Percentiles rank a stretch among this genome's conserved stretches.
These are phyloP conservation scores for Sebastes kiyomatsui DNA, from an alignment of 2,797 vertebrate genomes.

Conservation along the genomic window DNA sequence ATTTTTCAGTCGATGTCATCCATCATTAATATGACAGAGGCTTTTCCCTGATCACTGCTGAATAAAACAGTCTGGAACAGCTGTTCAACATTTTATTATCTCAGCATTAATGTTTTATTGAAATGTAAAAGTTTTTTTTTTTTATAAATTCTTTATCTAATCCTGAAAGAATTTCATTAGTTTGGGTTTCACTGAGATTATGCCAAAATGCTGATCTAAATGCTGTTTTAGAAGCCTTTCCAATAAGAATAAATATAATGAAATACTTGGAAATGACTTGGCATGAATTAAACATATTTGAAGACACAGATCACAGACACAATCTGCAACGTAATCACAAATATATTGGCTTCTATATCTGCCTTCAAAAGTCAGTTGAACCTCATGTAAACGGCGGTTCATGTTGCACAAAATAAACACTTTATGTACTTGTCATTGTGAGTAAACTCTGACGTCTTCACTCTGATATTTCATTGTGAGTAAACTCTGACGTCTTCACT, in stretches of 20 bases:
- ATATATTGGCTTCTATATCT: not conserved
- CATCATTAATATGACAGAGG: not conserved
- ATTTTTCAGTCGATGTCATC: not conserved
- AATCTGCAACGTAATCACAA: not conserved
- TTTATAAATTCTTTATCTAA: not conserved
- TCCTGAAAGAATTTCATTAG: constrained; percentile 24
- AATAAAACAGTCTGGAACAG: not conserved
- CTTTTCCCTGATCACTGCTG: not conserved
- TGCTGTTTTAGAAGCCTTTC: not conserved
- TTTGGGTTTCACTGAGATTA: not conserved
- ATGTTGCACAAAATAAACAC: not conserved
- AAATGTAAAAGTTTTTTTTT: not conserved
- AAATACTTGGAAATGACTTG: not conserved
- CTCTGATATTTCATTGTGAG: not conserved
- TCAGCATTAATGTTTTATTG: not conserved
- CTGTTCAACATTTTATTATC: not conserved
- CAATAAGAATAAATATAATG: not conserved
- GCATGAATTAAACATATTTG: not conserved
- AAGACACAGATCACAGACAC: not conserved
- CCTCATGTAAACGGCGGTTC: not conserved
- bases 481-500: not conserved
- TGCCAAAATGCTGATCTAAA: not conserved
- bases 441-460: not conserved
- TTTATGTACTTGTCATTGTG: not conserved
- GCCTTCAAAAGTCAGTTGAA: not conserved